Evolutionary conservation across 2,888 invertebrate genomes (phyloP).

Genomic region (Hecatera dysodea): DNA sequence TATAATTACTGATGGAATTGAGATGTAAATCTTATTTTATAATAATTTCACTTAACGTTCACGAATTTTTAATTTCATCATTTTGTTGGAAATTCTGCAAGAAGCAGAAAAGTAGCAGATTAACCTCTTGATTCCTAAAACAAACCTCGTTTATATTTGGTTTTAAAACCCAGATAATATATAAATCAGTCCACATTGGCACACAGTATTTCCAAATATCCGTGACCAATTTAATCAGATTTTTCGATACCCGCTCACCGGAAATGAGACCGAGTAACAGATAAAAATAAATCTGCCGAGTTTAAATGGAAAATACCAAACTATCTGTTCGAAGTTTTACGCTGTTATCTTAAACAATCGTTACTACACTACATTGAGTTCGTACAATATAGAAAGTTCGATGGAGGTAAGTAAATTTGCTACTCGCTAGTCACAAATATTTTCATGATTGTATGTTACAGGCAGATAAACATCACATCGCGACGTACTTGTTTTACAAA

Average conservation of each 20-base stretch:
- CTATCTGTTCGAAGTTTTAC: conserved; percentile 24
- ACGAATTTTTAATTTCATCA: too few relatives aligned
- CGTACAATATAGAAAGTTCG: conserved; percentile 13
- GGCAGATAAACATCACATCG: conserved; percentile 44
- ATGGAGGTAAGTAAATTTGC: background rate
- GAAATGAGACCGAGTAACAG: conserved; percentile 63
- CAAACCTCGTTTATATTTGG: background rate
- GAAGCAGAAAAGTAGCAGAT: too few relatives aligned
- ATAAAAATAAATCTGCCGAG: conserved; percentile 56
- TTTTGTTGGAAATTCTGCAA: background rate
- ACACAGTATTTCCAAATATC: conserved; percentile 53
- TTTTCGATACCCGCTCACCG: conserved; percentile 50
- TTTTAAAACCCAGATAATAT: conserved; percentile 28
- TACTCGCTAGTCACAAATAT: conserved; percentile 39
- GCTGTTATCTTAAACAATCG: conserved; percentile 17
- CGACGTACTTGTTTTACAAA: conserved; percentile 51
- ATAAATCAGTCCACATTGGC: conserved; percentile 38
- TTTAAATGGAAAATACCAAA: conserved; percentile 53
- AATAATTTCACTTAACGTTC: too few relatives aligned
- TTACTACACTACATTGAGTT: conserved; percentile 28
- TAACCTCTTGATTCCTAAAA: background rate
- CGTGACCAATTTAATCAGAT: conserved; percentile 59
- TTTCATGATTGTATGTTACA: conserved; percentile 40
- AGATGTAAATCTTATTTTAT: background rate
- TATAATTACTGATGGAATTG: background rate